Percentiles rank a stretch among this genome's conserved stretches.
phyloP scores from a whole-genome alignment of 1,140 invertebrate species.

The Wasmannia auropunctata region DNA sequence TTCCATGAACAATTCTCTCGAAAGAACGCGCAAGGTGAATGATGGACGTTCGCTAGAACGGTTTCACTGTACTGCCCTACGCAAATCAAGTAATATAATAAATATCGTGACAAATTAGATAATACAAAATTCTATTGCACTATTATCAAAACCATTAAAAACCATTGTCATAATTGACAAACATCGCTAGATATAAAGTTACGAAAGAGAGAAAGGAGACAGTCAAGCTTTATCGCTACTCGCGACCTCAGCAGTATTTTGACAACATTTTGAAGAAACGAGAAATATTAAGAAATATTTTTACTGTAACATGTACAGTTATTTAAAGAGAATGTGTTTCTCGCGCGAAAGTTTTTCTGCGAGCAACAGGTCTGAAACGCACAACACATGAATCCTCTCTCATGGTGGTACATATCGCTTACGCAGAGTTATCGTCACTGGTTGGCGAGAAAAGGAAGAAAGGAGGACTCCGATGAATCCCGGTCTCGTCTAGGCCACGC shows the following conservation, averaged over 20 bases:
- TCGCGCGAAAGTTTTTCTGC: conserved; percentile 12
- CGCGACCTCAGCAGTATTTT: neutral
- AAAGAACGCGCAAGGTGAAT: neutral
- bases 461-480: conserved; percentile 35
- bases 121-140: neutral
- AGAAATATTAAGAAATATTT: neutral
- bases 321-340: neutral
- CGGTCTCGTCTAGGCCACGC: conserved; percentile 64
- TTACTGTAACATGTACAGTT: neutral
- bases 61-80: neutral
- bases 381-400: conserved; percentile 27
- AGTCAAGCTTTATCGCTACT: neutral
- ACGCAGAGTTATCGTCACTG: conserved; percentile 45
- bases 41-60: neutral
- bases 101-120: no score
- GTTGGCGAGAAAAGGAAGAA: conserved; percentile 59
- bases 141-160: neutral
- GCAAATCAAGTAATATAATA: neutral
- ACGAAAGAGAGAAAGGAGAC: neutral
- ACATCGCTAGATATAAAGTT: neutral
- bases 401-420: neutral
- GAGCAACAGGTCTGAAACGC: conserved; percentile 9
- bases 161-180: neutral
- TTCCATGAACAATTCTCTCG: conserved; percentile 40
- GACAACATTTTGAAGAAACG: neutral